Evolutionary conservation across 1,140 invertebrate species (phyloP).

Genomic region (Ylistrum balloti): DNA sequence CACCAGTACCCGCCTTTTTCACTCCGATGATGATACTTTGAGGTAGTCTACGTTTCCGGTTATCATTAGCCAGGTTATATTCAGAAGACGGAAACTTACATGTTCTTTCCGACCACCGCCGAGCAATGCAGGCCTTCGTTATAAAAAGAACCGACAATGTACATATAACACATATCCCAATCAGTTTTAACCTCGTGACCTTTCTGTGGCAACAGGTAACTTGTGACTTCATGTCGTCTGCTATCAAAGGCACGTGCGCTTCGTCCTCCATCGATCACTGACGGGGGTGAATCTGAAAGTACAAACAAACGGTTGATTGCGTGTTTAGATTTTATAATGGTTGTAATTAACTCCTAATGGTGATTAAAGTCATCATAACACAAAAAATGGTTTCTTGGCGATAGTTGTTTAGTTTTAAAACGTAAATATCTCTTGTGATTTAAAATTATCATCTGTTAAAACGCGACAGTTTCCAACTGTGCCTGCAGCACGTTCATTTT

Average conservation of each 20-base stretch:
- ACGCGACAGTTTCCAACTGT: too few relatives aligned
- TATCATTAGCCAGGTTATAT: neutral
- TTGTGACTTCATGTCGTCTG: neutral
- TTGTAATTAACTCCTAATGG: too few relatives aligned
- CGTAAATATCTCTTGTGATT: too few relatives aligned
- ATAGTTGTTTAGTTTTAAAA: too few relatives aligned
- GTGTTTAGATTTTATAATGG: too few relatives aligned
- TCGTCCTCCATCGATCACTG: neutral
- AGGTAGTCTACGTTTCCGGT: slow-evolving; percentile 67
- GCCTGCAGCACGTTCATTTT: too few relatives aligned
- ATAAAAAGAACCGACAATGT: neutral
- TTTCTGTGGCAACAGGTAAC: slow-evolving; percentile 6
- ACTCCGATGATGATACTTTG: slow-evolving; percentile 81
- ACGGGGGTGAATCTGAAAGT: neutral
- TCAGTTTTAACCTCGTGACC: slow-evolving; percentile 24
- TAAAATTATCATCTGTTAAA: too few relatives aligned
- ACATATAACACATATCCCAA: neutral
- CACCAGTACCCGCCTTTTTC: slow-evolving; percentile 82
- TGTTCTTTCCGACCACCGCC: neutral
- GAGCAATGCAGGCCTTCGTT: slow-evolving; percentile 10
- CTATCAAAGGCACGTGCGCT: slow-evolving; percentile 13
- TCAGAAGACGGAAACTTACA: neutral
- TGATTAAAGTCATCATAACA: too few relatives aligned
- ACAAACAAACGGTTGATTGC: neutral
- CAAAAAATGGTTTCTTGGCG: too few relatives aligned